A percentile compares a stretch with the other conserved stretches of the same genome.
phyloP scores from a whole-genome alignment of 2,888 invertebrate species.

The Meta bourneti region DNA sequence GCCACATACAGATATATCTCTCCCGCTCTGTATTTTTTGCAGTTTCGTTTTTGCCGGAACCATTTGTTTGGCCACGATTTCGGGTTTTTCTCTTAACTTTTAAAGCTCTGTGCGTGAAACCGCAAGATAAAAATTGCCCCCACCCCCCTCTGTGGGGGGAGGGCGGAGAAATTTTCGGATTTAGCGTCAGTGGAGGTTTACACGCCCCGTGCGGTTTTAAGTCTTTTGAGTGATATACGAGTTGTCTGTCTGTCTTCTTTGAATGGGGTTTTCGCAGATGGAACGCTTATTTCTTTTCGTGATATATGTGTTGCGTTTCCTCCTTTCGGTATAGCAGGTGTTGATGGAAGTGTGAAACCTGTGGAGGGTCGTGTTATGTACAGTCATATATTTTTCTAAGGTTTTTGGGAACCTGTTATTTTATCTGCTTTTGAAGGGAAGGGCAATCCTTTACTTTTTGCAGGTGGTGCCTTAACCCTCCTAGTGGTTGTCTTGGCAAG shows the following conservation, averaged over 20 bases:
- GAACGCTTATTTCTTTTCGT: conserved; percentile 25
- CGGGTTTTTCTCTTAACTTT: conserved; percentile 70
- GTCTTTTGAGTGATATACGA: conserved; percentile 57
- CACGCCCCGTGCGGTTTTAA: conserved; percentile 41
- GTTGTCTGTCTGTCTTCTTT: conserved; percentile 37
- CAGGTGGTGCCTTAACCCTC: not conserved
- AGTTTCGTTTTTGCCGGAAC: conserved; percentile 40
- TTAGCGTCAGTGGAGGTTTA: conserved; percentile 49
- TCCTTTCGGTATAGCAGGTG: conserved; percentile 43
- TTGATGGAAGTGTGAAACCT: conserved; percentile 46
- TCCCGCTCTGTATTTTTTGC: conserved; percentile 28
- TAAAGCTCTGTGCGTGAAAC: conserved; percentile 70
- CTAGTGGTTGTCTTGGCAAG: no score
- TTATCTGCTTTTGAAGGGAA: not conserved
- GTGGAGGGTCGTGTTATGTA: conserved; percentile 7
- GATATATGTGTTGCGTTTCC: conserved; percentile 42
- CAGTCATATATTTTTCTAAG: not conserved
- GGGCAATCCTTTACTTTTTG: not conserved
- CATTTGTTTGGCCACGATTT: conserved; percentile 70
- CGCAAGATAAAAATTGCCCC: conserved; percentile 72
- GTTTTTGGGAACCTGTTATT: conserved; percentile 8
- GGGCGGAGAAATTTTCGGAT: conserved; percentile 42
- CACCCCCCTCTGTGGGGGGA: not conserved
- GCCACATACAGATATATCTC: conserved; percentile 46
- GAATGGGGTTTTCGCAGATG: not conserved